Evolutionary conservation across 2,888 invertebrate species (phyloP).

Genomic region (Orthonevra nobilis): DNA sequence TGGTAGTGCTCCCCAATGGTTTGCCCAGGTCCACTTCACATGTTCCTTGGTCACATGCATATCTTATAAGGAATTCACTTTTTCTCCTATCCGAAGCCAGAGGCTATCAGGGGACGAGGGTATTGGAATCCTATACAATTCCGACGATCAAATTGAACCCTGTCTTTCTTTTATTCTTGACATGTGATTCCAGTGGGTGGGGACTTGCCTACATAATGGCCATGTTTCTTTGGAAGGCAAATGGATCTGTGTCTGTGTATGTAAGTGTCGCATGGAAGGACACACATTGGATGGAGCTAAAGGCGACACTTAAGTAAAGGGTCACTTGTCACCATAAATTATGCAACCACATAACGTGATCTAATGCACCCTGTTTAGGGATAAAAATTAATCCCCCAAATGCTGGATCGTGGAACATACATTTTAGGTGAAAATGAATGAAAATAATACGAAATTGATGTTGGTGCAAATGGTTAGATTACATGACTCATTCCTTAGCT

Average conservation of each 20-base stretch:
- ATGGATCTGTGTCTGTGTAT: constrained; percentile 3
- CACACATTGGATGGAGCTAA: constrained; percentile 36
- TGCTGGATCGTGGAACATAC: constrained; percentile 47
- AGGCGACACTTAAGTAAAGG: constrained; percentile 67
- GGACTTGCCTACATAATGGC: constrained; percentile 54
- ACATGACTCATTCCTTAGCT: constrained; percentile 60
- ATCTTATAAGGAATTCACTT: constrained; percentile 58
- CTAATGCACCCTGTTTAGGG: constrained; percentile 70
- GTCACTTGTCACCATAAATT: constrained; percentile 70
- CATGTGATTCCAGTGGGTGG: constrained; percentile 44
- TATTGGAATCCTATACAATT: constrained; percentile 46
- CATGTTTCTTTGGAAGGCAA: constrained; percentile 25
- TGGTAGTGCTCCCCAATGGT: constrained; percentile 73
- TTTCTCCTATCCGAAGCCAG: constrained; percentile 2
- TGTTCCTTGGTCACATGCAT: constrained; percentile 53
- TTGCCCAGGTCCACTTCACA: constrained; percentile 60
- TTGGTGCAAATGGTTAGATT: constrained; percentile 65
- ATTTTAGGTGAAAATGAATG: constrained; percentile 61
- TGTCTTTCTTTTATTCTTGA: constrained; percentile 59
- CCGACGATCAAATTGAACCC: constrained; percentile 66
- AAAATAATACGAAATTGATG: constrained; percentile 64
- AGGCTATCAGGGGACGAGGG: not conserved
- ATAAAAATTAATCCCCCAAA: constrained; percentile 69
- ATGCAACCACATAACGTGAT: constrained; percentile 71
- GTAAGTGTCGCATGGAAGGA: constrained; percentile 23